Evolutionary conservation across 1,140 invertebrate genomes (phyloP), one percentile per base, ranked within the genome.

Genomic region (Lasaia peninsularis): DNA sequence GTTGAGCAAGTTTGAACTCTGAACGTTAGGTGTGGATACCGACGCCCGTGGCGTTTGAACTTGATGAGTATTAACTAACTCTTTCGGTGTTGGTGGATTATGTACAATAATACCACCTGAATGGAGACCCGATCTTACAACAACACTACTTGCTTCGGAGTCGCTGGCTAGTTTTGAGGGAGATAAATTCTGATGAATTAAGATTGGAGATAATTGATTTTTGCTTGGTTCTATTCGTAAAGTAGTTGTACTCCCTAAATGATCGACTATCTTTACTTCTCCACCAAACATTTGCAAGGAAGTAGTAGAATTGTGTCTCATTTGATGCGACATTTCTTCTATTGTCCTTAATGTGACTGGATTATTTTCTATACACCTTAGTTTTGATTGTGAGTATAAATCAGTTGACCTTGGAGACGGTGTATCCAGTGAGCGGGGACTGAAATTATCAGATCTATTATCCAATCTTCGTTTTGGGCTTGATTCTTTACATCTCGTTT

Each of bases 241-340:
- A 1, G 93, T 94, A 48, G 93, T 94, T 0, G 92, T 92, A 61
- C 94, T 93, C 6, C 92, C 92, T 21, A 90, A 89, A 58, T 91
- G 90, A 62, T 93, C 92, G 16, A 93, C 82, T 56, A 95, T 94
- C 73, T 94, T 92, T 0, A 95, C 94, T 88, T 95, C 93, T 1
- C 94, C 94, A 1, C 94, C 94, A 82, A 95, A 95, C 90, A 95
- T 91, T 77, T 94, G 94, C 9, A 94, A 75, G 0, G 92, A 92
- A 48, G 92, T 91, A 33, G 86, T 91, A 33, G 86, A 78, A 72
- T 85, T 89, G 67, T 87, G 82, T 63, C 84, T 81, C 67, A 88
- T 80, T 53, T 88, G 82, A 59, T 79, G 78, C 10, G 86, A 79
- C 58, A 93, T 75, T 73, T 93, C 92, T 61, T 93, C 92, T n/a